Conservation (phyloP, 1,140 invertebrate species). For the Panagrolaimus sp. region DNA sequence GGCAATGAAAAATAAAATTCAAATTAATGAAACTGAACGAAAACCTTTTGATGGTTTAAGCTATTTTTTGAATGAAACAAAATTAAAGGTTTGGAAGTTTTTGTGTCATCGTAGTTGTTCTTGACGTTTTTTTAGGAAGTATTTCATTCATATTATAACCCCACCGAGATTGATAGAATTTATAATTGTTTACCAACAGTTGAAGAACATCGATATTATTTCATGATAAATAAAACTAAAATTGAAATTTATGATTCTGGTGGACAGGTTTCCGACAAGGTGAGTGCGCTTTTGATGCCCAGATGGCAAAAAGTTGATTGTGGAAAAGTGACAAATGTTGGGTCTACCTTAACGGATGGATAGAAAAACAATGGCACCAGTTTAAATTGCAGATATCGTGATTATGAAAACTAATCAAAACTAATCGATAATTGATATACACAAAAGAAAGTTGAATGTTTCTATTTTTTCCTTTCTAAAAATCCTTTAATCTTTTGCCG, state of each 20-base stretch:
- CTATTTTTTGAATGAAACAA: neutral
- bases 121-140: too few species aligned
- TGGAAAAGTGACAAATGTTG: too few species aligned
- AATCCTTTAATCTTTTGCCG: too few species aligned
- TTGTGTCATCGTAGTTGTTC: too few species aligned
- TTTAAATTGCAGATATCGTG: too few species aligned
- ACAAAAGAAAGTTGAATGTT: too few species aligned
- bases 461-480: too few species aligned
- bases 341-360: too few species aligned
- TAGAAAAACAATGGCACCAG: too few species aligned
- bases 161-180: neutral
- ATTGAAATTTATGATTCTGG: constrained; percentile 11
- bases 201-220: neutral
- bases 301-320: too few species aligned
- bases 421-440: too few species aligned
- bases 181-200: neutral
- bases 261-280: neutral
- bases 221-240: neutral
- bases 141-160: neutral
- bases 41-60: neutral
- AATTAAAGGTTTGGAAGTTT: too few species aligned
- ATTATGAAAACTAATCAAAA: neutral
- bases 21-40: neutral
- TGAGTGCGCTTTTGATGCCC: neutral
- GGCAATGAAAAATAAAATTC: neutral